Evolutionary conservation across 2,113 vertebrate species (phyloP), one percentile per base, ranked within the genome.

Genomic region (Nematolebias whitei): DNA sequence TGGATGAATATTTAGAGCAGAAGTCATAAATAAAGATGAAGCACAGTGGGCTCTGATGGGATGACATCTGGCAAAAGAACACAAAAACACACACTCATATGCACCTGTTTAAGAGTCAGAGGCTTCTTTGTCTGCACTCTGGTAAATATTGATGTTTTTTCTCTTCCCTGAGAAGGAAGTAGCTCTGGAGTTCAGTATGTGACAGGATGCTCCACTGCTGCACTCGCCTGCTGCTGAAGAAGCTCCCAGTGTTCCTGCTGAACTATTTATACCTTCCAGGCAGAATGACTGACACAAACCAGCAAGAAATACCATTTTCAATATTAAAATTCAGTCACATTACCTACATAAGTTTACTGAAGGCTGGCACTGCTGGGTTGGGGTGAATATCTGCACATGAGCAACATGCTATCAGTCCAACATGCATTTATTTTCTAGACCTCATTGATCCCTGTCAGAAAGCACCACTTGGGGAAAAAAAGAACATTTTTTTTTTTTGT

Each of bases 81-180:
- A 82, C 67, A 89, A 87, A 81, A 22, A 10, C 7, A 7, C 7
- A 7, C 7, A 35, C 10, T 15, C 82, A 67, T 76, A 61, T 32
- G 65, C 70, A 29, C 10, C 68, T 1, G 51, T 40, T 4, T 67
- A 76, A 38, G 79, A 75, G 74, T 87, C 55, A 74, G 63, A 71
- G 71, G 63, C 69, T 71, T 72, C 63, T 76, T 56, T 79, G 68
- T 76, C 60, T 79, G 65, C 68, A 70, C 77, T 83, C 82, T 68
- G 71, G 85, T 87, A 88, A 91, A 91, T 91, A 89, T 89, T 86
- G 84, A 88, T 90, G 80, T 92, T 91, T 88, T 90, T 82, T 88
- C 90, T 82, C 12, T 9, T 5, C 5, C 19, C 80, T 78, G 61
- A 64, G 62, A 48, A 80, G 84, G 87, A 90, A 89, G 86, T 78